Percentiles rank a stretch among this genome's conserved stretches.
phyloP scores from a whole-genome alignment of 2,113 vertebrate genomes.

The Sander vitreus region DNA sequence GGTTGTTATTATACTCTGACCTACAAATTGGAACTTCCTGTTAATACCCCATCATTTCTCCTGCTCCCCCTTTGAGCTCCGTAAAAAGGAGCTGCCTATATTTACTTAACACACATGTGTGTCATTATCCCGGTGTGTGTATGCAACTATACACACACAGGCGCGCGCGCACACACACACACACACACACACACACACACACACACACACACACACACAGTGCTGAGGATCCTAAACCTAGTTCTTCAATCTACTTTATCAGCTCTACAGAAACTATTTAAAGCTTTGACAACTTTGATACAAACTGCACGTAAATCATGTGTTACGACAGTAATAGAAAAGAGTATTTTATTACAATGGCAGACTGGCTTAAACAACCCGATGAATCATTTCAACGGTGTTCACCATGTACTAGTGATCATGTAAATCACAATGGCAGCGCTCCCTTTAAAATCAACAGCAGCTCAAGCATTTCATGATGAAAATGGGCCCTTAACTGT shows the following conservation, averaged over 20 bases:
- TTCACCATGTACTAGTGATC: slow-evolving; percentile 15
- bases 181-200: no score
- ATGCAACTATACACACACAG: background rate
- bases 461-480: slow-evolving; percentile 20
- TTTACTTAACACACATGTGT: slow-evolving; percentile 78
- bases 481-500: slow-evolving; percentile 21
- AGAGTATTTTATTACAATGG: slow-evolving; percentile 36
- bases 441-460: slow-evolving; percentile 34
- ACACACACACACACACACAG: slow-evolving; percentile 21
- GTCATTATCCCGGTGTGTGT: slow-evolving; percentile 58
- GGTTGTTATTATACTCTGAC: slow-evolving; percentile 81
- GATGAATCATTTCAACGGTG: slow-evolving; percentile 61
- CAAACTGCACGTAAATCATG: slow-evolving; percentile 21
- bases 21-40: slow-evolving; percentile 84
- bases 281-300: slow-evolving; percentile 52
- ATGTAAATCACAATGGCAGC: slow-evolving; percentile 36
- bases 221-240: slow-evolving; percentile 26
- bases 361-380: slow-evolving; percentile 49
- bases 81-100: slow-evolving; percentile 66
- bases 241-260: slow-evolving; percentile 48
- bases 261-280: slow-evolving; percentile 59
- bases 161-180: no score
- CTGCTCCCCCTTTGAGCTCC: slow-evolving; percentile 67
- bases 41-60: slow-evolving; percentile 76
- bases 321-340: slow-evolving; percentile 8